A percentile compares a stretch with the other conserved stretches of the same genome.
Evolutionary conservation across 2,888 invertebrate species (phyloP).

Genomic region (Apoda limacodes): DNA sequence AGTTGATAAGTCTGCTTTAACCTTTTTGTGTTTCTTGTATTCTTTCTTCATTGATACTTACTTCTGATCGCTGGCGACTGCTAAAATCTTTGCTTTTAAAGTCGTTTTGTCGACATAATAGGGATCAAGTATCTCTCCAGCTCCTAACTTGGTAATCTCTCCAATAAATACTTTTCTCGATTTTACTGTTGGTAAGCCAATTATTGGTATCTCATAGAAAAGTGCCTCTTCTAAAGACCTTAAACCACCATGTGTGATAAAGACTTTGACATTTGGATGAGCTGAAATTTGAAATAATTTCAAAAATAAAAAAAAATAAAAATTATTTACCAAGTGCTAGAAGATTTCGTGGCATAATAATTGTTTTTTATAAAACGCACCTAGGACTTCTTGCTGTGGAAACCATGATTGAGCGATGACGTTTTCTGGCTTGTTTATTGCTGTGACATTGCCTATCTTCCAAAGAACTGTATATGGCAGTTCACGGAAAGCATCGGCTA

Average conservation of each 20-base stretch:
- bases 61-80: constrained; percentile 37
- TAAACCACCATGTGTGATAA: constrained; percentile 53
- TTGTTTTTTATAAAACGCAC: constrained; percentile 35
- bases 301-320: constrained; percentile 1
- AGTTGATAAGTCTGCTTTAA: too few relatives aligned
- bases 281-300: constrained; percentile 29
- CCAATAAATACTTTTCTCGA: constrained; percentile 46
- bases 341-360: too few relatives aligned
- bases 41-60: too few relatives aligned
- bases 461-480: constrained; percentile 61
- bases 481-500: constrained; percentile 55
- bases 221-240: constrained; percentile 60
- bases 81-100: constrained; percentile 32
- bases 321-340: neutral
- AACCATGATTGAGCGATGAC: constrained; percentile 60
- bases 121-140: constrained; percentile 48
- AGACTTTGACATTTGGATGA: constrained; percentile 53
- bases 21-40: too few relatives aligned
- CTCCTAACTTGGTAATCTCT: constrained; percentile 43
- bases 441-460: constrained; percentile 58
- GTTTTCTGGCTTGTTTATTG: constrained; percentile 49
- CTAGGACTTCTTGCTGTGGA: constrained; percentile 67
- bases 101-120: constrained; percentile 43
- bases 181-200: constrained; percentile 46
- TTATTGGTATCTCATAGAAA: constrained; percentile 49